A percentile compares a stretch with the other conserved stretches of the same genome.
phyloP scores from a whole-genome alignment of 1,140 invertebrate genomes.

The Panagrolaimus sp. region DNA sequence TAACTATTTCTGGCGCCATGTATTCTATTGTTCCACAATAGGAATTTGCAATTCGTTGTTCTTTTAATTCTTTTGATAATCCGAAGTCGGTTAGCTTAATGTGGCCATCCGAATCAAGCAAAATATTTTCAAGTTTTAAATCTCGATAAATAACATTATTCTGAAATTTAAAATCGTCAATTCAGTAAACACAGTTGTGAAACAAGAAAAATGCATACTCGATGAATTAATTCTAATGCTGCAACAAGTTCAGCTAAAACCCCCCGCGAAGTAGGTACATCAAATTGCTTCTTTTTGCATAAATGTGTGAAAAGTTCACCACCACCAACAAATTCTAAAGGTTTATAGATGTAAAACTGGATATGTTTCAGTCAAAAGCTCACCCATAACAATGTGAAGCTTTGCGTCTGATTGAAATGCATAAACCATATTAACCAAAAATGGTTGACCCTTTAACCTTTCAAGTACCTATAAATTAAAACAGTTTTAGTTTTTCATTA shows the following conservation, averaged over 20 bases:
- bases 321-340: slow-evolving; percentile 82
- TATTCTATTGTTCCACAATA: slow-evolving; percentile 97
- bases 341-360: slow-evolving; percentile 37
- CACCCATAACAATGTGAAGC: slow-evolving; percentile 82
- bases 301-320: slow-evolving; percentile 86
- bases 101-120: slow-evolving; percentile 77
- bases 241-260: slow-evolving; percentile 86
- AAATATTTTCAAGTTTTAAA: slow-evolving; percentile 86
- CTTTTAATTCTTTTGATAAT: slow-evolving; percentile 74
- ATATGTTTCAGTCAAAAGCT: slow-evolving; percentile 40
- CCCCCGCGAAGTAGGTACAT: slow-evolving; percentile 74
- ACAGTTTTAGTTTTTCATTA: no score
- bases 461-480: slow-evolving; percentile 70
- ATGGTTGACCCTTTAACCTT: slow-evolving; percentile 77
- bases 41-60: slow-evolving; percentile 69
- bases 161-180: slow-evolving; percentile 56
- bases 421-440: slow-evolving; percentile 83
- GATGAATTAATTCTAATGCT: slow-evolving; percentile 81
- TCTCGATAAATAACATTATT: slow-evolving; percentile 90
- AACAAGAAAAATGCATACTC: slow-evolving; percentile 65
- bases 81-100: slow-evolving; percentile 86
- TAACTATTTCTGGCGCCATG: slow-evolving; percentile 86
- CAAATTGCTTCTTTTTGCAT: slow-evolving; percentile 78
- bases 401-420: slow-evolving; percentile 87
- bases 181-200: not conserved